Evolutionary conservation across 2,113 vertebrate genomes (phyloP).

Genomic region (Pseudopodoces humilis): DNA sequence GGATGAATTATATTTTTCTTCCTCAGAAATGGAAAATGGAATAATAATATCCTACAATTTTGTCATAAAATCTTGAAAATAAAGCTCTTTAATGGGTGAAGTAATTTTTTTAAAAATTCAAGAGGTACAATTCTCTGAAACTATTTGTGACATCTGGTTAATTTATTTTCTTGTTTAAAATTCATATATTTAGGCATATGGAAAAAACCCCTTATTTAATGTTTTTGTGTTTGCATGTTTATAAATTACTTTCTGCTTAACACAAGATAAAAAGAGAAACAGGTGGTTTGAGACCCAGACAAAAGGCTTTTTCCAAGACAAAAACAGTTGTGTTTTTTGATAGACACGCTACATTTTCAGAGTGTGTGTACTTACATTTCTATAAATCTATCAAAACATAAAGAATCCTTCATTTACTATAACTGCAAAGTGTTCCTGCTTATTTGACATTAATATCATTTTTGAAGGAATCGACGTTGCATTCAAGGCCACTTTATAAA

Average conservation of each 20-base stretch:
- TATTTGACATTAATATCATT: constrained; percentile 85
- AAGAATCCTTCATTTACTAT: constrained; percentile 73
- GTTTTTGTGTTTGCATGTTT: background rate
- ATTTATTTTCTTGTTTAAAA: background rate
- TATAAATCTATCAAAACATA: constrained; percentile 65
- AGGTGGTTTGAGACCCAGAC: constrained; percentile 9
- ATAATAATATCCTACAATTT: background rate
- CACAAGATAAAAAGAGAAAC: background rate
- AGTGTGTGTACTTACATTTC: constrained; percentile 17
- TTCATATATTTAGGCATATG: background rate
- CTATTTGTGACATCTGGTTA: background rate
- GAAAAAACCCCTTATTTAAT: background rate
- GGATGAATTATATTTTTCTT: background rate
- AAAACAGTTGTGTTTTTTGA: background rate
- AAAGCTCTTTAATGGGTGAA: background rate
- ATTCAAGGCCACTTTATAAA: constrained; percentile 84
- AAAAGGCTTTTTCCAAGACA: background rate
- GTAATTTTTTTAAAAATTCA: background rate
- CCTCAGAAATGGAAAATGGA: background rate
- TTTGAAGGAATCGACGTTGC: constrained; percentile 78
- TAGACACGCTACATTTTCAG: background rate
- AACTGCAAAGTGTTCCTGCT: constrained; percentile 73
- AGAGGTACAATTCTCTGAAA: background rate
- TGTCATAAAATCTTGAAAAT: background rate
- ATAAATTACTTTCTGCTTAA: background rate